phyloP scores from a whole-genome alignment of 2,113 vertebrate species.

The Hyperopisus bebe region DNA sequence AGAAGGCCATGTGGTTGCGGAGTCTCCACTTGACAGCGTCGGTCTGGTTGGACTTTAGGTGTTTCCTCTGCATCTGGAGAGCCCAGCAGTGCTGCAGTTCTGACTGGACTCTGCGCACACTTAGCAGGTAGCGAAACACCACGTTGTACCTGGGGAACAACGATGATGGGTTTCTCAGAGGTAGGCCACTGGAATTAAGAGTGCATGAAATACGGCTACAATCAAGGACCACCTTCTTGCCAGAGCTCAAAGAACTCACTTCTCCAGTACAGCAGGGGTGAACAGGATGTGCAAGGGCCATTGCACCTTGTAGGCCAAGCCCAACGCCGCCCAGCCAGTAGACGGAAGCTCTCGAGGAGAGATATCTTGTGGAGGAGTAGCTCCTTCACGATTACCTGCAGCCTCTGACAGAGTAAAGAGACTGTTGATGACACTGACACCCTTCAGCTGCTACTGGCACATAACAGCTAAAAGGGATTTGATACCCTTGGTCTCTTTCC shows the following conservation, averaged over 20 bases:
- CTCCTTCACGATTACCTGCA: slow-evolving; percentile 70
- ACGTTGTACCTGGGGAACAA: slow-evolving; percentile 80
- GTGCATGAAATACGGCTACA: not conserved
- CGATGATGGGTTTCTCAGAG: not conserved
- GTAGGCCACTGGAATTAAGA: not conserved
- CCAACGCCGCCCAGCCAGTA: slow-evolving; percentile 90
- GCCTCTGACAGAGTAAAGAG: slow-evolving; percentile 57
- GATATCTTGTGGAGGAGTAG: slow-evolving; percentile 75
- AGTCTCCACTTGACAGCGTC: slow-evolving; percentile 87
- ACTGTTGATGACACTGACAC: not conserved
- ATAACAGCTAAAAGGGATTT: not conserved
- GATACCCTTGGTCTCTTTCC: slow-evolving; percentile 88
- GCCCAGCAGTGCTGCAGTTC: slow-evolving; percentile 98
- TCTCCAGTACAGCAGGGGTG: slow-evolving; percentile 90
- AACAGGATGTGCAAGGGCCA: slow-evolving; percentile 98
- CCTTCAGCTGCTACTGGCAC: not conserved
- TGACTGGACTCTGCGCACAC: slow-evolving; percentile 87
- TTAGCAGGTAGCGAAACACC: slow-evolving; percentile 91
- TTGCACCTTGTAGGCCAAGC: slow-evolving; percentile 91
- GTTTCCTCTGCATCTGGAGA: slow-evolving; percentile 93
- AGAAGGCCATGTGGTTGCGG: slow-evolving; percentile 94
- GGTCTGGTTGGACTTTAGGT: slow-evolving; percentile 80
- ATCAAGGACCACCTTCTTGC: not conserved
- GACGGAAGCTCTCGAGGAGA: slow-evolving; percentile 85
- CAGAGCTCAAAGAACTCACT: slow-evolving; percentile 52